Base-by-base conservation (phyloP, 2,113 vertebrate species). In the Stomatorhinus ivindoensis region DNA sequence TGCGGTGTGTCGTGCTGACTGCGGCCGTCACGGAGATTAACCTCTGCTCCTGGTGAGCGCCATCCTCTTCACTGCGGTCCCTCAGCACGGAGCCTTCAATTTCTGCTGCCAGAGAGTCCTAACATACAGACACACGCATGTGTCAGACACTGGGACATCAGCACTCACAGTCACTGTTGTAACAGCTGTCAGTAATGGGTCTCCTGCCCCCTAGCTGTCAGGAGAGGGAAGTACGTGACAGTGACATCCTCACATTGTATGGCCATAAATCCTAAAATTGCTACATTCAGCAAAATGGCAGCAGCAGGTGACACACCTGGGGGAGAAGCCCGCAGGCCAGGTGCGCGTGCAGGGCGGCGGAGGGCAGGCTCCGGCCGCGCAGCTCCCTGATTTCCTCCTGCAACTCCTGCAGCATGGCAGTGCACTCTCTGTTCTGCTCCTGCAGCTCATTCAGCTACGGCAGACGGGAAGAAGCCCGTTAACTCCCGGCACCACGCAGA, bases 61-160 rank as follows among this genome's bases (percentile, higher is more conserved):
- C 94, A 87, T 97, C 97, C 84, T 98, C 97, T 80, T 97, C 96
- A 61, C 97, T 97, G 90, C 97, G 90, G 90, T 98, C 97, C 91
- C 94, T 97, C 86, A 97, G 93, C 98, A 99, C 99, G 76, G 97
- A 97, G 46, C 98, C 98, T 90, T 99, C 98, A 89, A 99, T 99
- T 94, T 99, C 98, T 84, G 98, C 97, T 89, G 98, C 98, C 90
- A 99, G 92, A 3, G 98, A 99, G 92, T 99, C 98, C 98, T 99
- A 91, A 1, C 31, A 9, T 1, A 58, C 73, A 89, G 31, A 90
- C 46, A 90, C 51, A 88, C 35, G 47, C 58, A 17, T 35, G n/a
- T 10, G n/a, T 69, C 24, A 55, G 50, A 55, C 42, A 31, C 47
- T 11, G 61, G 48, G 47, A 55, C n/a, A 86, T 27, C 44, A 48